Evolutionary conservation across 2,888 invertebrate species (phyloP).

Genomic region (Andrena dorsata): DNA sequence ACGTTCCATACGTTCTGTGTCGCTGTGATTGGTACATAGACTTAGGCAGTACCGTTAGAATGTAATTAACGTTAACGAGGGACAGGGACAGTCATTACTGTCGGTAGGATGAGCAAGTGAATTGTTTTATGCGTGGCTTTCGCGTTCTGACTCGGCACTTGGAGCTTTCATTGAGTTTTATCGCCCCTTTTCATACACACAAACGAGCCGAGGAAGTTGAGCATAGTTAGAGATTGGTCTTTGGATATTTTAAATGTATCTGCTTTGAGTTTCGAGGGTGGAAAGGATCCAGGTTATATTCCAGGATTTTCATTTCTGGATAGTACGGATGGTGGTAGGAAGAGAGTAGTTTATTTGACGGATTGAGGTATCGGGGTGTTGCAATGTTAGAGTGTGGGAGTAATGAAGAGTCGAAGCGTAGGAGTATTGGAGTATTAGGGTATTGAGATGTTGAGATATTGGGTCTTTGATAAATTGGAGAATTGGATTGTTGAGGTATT

Average conservation of each 20-base stretch:
- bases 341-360: not conserved
- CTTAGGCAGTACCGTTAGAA: constrained; percentile 67
- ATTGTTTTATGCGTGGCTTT: constrained; percentile 9
- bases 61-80: constrained; percentile 64
- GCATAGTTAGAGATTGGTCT: not conserved
- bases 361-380: not conserved
- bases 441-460: not conserved
- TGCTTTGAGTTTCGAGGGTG: not conserved
- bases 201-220: not conserved
- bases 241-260: not conserved
- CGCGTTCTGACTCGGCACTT: constrained; percentile 2
- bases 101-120: constrained; percentile 30
- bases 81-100: constrained; percentile 59
- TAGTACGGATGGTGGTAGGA: not conserved
- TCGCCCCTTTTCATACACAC: not conserved
- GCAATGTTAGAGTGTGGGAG: not conserved
- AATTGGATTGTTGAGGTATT: not conserved
- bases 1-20: constrained; percentile 72
- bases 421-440: not conserved
- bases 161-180: not conserved
- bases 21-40: constrained; percentile 79
- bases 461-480: not conserved
- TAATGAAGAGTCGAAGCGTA: not conserved
- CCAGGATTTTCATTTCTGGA: not conserved
- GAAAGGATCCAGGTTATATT: not conserved